Base-by-base conservation (phyloP, 64 coral and sea anemone species). In the Hydrozoanthus tunicans region DNA sequence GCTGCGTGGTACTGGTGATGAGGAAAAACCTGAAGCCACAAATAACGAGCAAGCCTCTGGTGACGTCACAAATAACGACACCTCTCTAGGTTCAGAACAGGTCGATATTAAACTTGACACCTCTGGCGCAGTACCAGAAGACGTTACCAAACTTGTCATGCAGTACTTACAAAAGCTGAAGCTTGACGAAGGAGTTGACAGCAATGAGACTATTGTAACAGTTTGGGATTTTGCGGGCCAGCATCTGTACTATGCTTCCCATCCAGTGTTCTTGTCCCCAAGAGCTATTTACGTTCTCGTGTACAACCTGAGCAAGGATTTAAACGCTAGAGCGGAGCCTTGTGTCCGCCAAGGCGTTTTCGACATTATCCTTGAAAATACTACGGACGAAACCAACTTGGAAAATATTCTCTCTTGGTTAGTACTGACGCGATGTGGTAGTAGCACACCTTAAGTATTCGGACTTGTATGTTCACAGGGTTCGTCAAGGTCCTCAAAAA, bases 201-300 rank as follows among this genome's bases (percentile, higher is more conserved):
- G 73, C 56, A 80, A 81, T 9, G 81, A 94, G 53, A 91, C 89
- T 25, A 80, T 94, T 27, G 93, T 94, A 0, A 94, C 70, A 0
- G 60, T 94, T 7, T 94, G 93, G 93, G 93, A 94, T 64, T 94
- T 94, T 27, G 93, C 93, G 8, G 93, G 93, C 9, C 93, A 94
- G 64, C 89, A 94, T 71, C 58, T 94, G 6, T 94, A 94, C 32
- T 94, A 94, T 51, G 93, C 93, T 0, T 91, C 93, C 5, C 93
- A 94, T 56, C 89, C 93, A 25, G 93, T 94, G 53, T 94, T 94
- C 79, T 62, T 94, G 54, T 86, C 93, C 17, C 81, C 86, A 54
- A 25, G 86, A 59, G 86, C 81, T 4, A 73, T 94, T 79, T 93
- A 93, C 66, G 85, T 93, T 14, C 77, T 93, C 0, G 92, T 93